Evolutionary conservation across 2,888 invertebrate species (phyloP).

Genomic region (Meloe dianella): DNA sequence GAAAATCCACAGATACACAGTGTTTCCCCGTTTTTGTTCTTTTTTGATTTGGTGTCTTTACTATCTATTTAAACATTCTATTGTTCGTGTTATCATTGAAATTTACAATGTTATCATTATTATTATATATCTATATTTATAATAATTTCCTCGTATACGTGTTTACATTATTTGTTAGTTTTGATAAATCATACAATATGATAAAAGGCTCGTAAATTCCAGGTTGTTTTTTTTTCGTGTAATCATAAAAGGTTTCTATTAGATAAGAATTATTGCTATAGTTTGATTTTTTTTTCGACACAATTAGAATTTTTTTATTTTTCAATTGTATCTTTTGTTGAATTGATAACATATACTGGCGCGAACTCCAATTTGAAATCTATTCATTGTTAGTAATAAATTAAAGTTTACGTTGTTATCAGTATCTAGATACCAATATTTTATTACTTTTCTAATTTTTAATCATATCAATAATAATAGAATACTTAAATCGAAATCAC

Average conservation of each 20-base stretch:
- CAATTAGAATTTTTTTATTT: too few relatives aligned
- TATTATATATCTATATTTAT: not conserved
- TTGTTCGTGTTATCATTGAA: not conserved
- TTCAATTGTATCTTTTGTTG: too few relatives aligned
- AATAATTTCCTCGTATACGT: not conserved
- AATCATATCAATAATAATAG: too few relatives aligned
- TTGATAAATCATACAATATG: not conserved
- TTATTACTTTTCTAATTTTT: too few relatives aligned
- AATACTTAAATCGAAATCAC: too few relatives aligned
- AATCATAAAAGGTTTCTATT: not conserved
- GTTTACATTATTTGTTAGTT: conserved; percentile 5
- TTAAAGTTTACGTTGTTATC: too few relatives aligned
- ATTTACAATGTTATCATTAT: not conserved
- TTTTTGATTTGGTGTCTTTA: not conserved
- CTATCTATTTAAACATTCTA: not conserved
- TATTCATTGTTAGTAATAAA: too few relatives aligned
- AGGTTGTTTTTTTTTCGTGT: not conserved
- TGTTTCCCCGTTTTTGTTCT: not conserved
- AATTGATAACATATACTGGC: too few relatives aligned
- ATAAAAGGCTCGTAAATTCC: not conserved
- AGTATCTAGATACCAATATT: too few relatives aligned
- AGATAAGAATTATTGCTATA: too few relatives aligned
- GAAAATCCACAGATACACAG: not conserved
- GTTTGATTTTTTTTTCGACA: too few relatives aligned
- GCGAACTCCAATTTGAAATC: too few relatives aligned